Conservation (phyloP, 2,113 vertebrate species). For the Stegostoma tigrinum region DNA sequence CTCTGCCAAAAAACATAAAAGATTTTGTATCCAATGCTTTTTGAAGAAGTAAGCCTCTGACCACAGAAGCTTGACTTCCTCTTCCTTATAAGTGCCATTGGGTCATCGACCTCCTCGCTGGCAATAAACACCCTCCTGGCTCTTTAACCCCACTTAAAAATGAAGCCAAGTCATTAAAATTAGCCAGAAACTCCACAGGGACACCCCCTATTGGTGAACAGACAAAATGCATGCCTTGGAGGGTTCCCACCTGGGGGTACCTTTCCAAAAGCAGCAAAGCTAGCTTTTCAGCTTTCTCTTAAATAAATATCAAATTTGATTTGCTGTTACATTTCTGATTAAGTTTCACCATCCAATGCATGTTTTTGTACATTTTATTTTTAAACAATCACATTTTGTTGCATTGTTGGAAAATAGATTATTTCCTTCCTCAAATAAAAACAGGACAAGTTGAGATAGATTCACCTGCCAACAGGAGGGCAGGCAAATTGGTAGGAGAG, state of each 20-base stretch:
- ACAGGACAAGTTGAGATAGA: not conserved
- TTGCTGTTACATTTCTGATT: too few relatives aligned
- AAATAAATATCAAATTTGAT: not conserved
- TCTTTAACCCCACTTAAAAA: not conserved
- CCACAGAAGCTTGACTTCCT: not conserved
- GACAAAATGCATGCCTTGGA: not conserved
- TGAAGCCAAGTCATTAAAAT: not conserved
- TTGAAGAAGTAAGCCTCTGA: not conserved
- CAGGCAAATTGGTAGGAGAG: not conserved
- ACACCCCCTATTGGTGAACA: not conserved
- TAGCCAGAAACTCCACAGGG: not conserved
- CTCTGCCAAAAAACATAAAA: too few relatives aligned
- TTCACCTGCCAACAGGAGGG: not conserved
- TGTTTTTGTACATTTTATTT: not conserved
- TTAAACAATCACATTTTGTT: not conserved
- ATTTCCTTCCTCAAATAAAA: too few relatives aligned
- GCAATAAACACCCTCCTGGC: not conserved
- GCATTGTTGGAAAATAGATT: not conserved
- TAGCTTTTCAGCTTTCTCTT: not conserved
- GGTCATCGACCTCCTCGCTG: not conserved
- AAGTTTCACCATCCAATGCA: too few relatives aligned
- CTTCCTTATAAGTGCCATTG: not conserved
- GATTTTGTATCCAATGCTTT: too few relatives aligned
- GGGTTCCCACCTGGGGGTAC: not conserved
- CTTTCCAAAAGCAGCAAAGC: not conserved